Evolutionary conservation across 2,797 vertebrate genomes (phyloP).

Genomic region (Falco concolor): DNA sequence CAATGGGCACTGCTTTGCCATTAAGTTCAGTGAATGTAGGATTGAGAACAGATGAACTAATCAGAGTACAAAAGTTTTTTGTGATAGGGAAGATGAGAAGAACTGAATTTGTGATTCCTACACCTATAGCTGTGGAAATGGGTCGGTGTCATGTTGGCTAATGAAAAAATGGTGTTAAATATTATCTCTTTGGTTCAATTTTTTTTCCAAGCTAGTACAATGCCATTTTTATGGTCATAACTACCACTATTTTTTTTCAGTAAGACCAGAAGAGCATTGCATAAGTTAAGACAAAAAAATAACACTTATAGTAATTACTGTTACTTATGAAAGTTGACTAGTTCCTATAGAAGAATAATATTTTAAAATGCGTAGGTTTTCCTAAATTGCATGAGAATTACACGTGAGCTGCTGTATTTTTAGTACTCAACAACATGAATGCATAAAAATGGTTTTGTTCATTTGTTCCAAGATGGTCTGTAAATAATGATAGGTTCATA

Average conservation of each 20-base stretch:
- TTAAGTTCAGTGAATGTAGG: neutral
- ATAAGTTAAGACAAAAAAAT: neutral
- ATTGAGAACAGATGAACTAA: neutral
- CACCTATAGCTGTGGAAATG: neutral
- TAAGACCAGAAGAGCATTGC: neutral
- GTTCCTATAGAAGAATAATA: neutral
- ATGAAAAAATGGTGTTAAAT: neutral
- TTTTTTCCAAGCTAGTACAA: neutral
- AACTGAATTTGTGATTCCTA: neutral
- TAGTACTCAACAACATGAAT: neutral
- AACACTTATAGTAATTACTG: neutral
- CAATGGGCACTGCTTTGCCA: neutral
- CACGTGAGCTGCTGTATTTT: neutral
- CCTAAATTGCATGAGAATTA: neutral
- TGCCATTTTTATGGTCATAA: neutral
- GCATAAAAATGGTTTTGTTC: neutral
- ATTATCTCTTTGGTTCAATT: neutral
- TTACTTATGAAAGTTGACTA: neutral
- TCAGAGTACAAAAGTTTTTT: neutral
- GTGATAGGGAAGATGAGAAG: neutral
- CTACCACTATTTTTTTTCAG: neutral
- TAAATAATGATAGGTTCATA: neutral
- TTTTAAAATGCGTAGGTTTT: neutral
- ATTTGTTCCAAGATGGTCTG: neutral
- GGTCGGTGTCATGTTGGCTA: neutral